A percentile compares a stretch with the other conserved stretches of the same genome.
Conservation (phyloP, 2,888 invertebrate genomes). For the Ceratothoa steindachneri region DNA sequence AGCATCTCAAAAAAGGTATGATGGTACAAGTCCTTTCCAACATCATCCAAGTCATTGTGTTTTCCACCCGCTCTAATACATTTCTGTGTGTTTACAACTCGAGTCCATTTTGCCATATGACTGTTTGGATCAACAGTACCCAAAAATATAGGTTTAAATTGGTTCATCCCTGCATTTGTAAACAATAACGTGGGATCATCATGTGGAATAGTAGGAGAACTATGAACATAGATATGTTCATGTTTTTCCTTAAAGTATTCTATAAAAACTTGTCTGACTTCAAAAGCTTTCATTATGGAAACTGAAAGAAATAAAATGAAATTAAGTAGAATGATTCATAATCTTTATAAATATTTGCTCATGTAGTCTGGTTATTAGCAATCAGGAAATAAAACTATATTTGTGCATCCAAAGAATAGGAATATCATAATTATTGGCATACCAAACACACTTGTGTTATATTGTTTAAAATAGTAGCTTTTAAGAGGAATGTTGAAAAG, state of each 20-base stretch:
- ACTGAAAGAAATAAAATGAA: conserved; percentile 10
- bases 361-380: no score
- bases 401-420: no score
- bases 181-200: conserved; percentile 98
- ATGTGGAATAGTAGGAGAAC: conserved; percentile 91
- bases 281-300: conserved; percentile 60
- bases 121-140: conserved; percentile 94
- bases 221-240: conserved; percentile 88
- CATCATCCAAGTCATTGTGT: conserved; percentile 99
- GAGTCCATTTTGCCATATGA: conserved; percentile 82
- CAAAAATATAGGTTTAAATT: conserved; percentile 96
- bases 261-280: conserved; percentile 78
- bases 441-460: no score
- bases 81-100: conserved; percentile 94
- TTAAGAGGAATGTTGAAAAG: no score
- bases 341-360: no score
- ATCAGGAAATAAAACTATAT: no score
- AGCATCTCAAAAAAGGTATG: conserved; percentile 99
- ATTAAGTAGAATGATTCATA: no score
- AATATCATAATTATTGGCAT: no score
- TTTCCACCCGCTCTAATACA: conserved; percentile 99
- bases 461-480: no score
- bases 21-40: conserved; percentile 99
- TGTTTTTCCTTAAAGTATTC: conserved; percentile 82
- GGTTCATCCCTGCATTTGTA: conserved; percentile 99